Conservation (phyloP, 2,888 invertebrate species). For the Harmothoe impar region DNA sequence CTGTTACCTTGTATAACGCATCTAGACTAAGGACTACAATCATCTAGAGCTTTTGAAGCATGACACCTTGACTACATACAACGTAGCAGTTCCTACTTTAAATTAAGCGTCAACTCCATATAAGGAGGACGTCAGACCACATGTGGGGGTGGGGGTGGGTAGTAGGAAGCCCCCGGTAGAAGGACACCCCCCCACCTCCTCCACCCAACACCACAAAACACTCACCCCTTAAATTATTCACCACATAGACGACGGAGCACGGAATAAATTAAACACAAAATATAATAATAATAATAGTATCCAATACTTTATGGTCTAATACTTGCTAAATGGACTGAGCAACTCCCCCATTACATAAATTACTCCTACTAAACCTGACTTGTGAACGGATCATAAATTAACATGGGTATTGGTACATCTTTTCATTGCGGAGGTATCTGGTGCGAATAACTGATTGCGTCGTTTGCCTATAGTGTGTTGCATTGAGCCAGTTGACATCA, state of each 20-base stretch:
- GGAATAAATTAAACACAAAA: constrained; percentile 34
- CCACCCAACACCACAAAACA: too few species aligned
- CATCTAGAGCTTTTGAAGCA: too few species aligned
- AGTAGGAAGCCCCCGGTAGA: too few species aligned
- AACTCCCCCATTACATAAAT: neutral
- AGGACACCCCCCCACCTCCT: too few species aligned
- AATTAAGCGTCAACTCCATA: neutral
- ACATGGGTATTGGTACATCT: neutral
- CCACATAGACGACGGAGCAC: too few species aligned
- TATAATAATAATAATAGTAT: neutral
- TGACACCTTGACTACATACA: neutral
- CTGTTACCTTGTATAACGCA: too few species aligned
- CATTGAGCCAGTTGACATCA: neutral
- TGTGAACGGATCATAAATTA: constrained; percentile 20
- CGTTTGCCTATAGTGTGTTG: too few species aligned
- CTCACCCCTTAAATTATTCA: too few species aligned
- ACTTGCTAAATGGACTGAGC: constrained; percentile 19
- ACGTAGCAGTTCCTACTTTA: neutral
- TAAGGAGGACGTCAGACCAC: too few species aligned
- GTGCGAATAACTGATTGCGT: neutral
- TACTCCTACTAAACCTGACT: neutral
- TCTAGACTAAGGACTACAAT: too few species aligned
- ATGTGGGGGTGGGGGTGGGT: too few species aligned
- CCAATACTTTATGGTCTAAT: constrained; percentile 30
- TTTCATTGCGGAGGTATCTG: neutral